A percentile compares a stretch with the other conserved stretches of the same genome.
phyloP scores from a whole-genome alignment of 2,113 vertebrate genomes.

The Mastomys coucha region DNA sequence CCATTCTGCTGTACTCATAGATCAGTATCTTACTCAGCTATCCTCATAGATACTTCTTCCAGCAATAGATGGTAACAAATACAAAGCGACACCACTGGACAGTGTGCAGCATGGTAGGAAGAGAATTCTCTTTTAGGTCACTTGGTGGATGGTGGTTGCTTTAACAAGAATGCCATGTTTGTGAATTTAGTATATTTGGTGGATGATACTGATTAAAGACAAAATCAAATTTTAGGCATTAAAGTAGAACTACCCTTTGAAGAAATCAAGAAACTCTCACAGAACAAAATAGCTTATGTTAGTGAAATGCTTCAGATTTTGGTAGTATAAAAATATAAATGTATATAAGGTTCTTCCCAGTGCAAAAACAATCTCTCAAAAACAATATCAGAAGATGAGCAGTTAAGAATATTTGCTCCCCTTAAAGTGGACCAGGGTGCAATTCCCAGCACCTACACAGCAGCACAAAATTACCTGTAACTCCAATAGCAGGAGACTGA shows the following conservation, averaged over 20 bases:
- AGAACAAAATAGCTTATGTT: not conserved
- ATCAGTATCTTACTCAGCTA: not conserved
- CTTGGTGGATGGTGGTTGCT: not conserved
- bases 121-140: not conserved
- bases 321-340: not conserved
- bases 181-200: not conserved
- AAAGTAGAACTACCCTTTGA: not conserved
- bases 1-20: not conserved
- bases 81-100: not conserved
- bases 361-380: not conserved
- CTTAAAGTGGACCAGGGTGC: not conserved
- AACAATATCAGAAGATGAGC: not conserved
- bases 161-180: not conserved
- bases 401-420: not conserved
- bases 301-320: not conserved
- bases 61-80: not conserved
- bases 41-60: not conserved
- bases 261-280: not conserved
- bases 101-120: not conserved
- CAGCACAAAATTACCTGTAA: not conserved
- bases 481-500: not conserved
- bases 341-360: not conserved
- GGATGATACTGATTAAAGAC: not conserved
- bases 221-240: not conserved
- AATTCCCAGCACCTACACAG: not conserved